Conservation (phyloP, 2,888 invertebrate genomes). For the Branchinecta sandiegonensis region DNA sequence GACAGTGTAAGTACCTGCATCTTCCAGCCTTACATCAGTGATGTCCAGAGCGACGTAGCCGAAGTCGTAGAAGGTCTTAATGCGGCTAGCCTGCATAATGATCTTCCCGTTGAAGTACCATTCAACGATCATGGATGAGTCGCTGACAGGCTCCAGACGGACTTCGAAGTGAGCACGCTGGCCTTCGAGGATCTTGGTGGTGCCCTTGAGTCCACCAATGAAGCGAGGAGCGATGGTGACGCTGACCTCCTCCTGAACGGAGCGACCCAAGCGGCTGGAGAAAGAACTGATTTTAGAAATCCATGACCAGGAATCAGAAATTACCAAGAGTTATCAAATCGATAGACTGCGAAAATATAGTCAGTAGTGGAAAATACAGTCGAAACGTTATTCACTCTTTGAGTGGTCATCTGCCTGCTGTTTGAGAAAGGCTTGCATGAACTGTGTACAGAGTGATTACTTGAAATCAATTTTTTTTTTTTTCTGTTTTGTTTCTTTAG, state of each 20-base stretch:
- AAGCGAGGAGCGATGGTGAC: conserved; percentile 70
- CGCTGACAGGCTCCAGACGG: conserved; percentile 85
- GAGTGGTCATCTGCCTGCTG: no score
- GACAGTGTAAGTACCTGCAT: conserved; percentile 83
- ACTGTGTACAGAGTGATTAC: no score
- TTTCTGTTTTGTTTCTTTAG: no score
- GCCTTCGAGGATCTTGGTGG: conserved; percentile 82
- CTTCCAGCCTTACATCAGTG: conserved; percentile 75
- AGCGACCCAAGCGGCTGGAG: conserved; percentile 51
- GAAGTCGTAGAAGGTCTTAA: conserved; percentile 88
- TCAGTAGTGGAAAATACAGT: no score
- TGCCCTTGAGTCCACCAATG: conserved; percentile 73
- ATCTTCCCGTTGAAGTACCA: conserved; percentile 95
- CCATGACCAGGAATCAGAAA: no score
- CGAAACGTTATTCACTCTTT: no score
- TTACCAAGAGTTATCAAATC: no score
- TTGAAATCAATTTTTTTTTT: no score
- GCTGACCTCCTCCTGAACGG: conserved; percentile 52
- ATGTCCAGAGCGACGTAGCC: conserved; percentile 94
- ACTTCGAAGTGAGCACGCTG: conserved; percentile 90
- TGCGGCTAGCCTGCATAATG: conserved; percentile 73
- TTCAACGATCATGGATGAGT: conserved; percentile 77
- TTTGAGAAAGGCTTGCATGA: no score
- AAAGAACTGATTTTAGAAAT: not conserved
- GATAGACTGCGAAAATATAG: no score